Evolutionary conservation across 2,113 vertebrate species (phyloP).

Genomic region (Casuarius casuarius): DNA sequence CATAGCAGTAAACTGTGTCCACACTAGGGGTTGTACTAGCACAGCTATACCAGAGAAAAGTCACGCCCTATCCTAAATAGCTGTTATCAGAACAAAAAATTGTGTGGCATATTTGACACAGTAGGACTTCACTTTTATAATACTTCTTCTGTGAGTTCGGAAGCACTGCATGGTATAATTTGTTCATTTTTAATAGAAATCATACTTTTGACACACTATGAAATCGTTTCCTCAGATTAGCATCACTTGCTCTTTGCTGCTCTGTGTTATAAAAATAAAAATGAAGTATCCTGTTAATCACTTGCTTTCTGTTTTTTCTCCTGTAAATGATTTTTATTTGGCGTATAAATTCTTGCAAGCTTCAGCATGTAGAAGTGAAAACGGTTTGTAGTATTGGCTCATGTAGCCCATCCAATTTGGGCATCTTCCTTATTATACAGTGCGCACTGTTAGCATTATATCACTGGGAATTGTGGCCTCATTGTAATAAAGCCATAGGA

Average conservation of each 20-base stretch:
- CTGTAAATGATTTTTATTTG: not conserved
- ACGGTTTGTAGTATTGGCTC: not conserved
- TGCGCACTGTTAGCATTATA: not conserved
- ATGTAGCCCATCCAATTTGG: not conserved
- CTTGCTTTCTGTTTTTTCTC: not conserved
- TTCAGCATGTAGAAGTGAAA: not conserved
- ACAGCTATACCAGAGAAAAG: constrained; percentile 54
- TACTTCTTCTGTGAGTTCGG: constrained; percentile 25
- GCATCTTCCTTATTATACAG: not conserved
- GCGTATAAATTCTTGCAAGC: not conserved
- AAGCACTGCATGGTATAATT: not conserved
- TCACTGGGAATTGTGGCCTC: not conserved
- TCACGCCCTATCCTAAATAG: constrained; percentile 57
- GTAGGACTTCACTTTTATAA: constrained; percentile 18
- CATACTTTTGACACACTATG: not conserved
- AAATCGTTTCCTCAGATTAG: constrained; percentile 4
- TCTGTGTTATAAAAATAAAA: constrained; percentile 20
- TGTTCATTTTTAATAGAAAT: constrained; percentile 26
- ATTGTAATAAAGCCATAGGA: not conserved
- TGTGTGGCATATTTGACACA: constrained; percentile 39
- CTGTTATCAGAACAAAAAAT: constrained; percentile 45
- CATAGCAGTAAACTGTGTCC: constrained; percentile 54
- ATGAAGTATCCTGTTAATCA: not conserved
- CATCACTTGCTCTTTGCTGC: constrained; percentile 23
- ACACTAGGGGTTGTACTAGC: constrained; percentile 72